Percentiles rank a stretch among this genome's conserved stretches.
Conservation (phyloP, 2,888 invertebrate genomes). For the Pterostichus madidus region DNA sequence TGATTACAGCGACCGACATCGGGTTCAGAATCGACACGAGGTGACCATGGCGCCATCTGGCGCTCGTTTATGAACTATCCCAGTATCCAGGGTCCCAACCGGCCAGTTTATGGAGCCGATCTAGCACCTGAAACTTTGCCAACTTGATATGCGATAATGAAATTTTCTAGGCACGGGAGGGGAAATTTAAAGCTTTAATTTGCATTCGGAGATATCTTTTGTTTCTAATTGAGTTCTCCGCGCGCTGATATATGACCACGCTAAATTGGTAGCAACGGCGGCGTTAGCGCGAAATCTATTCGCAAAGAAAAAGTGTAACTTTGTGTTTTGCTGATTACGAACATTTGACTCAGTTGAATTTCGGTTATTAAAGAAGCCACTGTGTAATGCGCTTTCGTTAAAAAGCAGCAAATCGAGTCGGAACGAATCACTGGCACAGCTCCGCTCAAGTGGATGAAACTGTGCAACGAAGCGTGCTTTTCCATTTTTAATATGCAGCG, state of each 20-base stretch:
- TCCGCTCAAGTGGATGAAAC: slow-evolving; percentile 1
- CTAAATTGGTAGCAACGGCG: slow-evolving; percentile 19
- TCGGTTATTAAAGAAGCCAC: slow-evolving; percentile 16
- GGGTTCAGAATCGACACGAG: not conserved
- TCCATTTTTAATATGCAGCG: slow-evolving; percentile 52
- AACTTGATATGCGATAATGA: slow-evolving; percentile 62
- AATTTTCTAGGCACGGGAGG: slow-evolving; percentile 55
- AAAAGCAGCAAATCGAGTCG: slow-evolving; percentile 54
- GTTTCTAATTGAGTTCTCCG: slow-evolving; percentile 61
- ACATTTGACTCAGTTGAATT: slow-evolving; percentile 6
- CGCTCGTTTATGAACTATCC: slow-evolving; percentile 41
- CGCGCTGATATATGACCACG: slow-evolving; percentile 34
- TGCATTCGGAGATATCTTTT: slow-evolving; percentile 62
- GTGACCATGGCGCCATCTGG: slow-evolving; percentile 54
- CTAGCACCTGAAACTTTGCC: slow-evolving; percentile 60
- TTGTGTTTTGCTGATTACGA: slow-evolving; percentile 49
- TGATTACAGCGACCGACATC: slow-evolving; percentile 4
- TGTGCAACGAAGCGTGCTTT: slow-evolving; percentile 40
- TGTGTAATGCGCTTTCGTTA: slow-evolving; percentile 50
- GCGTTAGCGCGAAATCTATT: slow-evolving; percentile 13
- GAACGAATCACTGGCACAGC: slow-evolving; percentile 17
- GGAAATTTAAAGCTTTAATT: slow-evolving; percentile 62
- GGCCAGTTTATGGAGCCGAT: slow-evolving; percentile 23
- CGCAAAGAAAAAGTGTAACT: slow-evolving; percentile 43
- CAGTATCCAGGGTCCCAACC: not conserved